These are phyloP conservation scores for Pachyrhynchus sulphureomaculatus DNA, from an alignment of 1,140 invertebrate genomes.

Conservation along the genomic window DNA sequence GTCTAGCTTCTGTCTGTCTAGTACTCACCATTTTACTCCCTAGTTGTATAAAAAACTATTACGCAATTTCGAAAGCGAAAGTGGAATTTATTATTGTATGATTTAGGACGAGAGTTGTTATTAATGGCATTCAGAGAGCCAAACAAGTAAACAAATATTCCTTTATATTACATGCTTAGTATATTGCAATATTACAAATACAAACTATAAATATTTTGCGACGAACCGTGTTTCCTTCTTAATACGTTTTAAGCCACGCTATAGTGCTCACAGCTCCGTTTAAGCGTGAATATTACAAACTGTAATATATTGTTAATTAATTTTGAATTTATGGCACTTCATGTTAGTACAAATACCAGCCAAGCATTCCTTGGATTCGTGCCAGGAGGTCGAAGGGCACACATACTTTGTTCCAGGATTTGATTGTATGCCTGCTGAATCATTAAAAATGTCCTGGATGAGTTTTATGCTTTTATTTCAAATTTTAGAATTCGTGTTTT, in stretches of 20 bases:
- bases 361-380: not conserved
- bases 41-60: no score
- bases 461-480: not conserved
- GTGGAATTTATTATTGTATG: no score
- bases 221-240: no score
- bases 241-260: constrained; percentile 2
- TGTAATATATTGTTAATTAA: constrained; percentile 9
- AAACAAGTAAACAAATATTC: no score
- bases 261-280: not conserved
- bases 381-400: not conserved
- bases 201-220: no score
- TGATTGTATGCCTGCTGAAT: not conserved
- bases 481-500: not conserved
- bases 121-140: no score
- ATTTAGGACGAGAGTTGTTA: no score
- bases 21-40: no score
- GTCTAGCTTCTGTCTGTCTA: no score
- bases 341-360: not conserved
- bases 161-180: no score
- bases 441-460: not conserved
- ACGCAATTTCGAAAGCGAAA: no score
- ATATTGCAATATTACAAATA: no score
- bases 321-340: constrained; percentile 1
- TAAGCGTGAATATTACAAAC: constrained; percentile 3
- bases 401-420: not conserved